Base-by-base conservation (phyloP, 2,888 invertebrate species). In the Gasteruption jaculator region DNA sequence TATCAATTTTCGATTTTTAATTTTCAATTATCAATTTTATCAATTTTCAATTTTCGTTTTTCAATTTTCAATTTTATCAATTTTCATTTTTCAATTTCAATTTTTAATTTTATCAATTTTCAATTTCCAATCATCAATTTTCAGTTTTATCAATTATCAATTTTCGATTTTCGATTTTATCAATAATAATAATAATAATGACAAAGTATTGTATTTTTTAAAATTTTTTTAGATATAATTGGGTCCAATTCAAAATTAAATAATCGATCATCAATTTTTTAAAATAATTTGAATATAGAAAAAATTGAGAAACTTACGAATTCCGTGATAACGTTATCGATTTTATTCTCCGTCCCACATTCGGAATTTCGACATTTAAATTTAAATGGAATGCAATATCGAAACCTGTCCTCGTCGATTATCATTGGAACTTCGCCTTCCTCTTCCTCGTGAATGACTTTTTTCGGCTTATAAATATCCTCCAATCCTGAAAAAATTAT, bases 381-480 rank as follows among this genome's bases (percentile, higher is more conserved):
- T 38, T 75, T 76, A 46, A 91, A 83, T 26, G 83, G 82, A 49
- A 77, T 74, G 59, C 81, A 81, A 50, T 76, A 71, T 43, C 71
- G 73, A 57, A 72, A 81, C 36, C 73, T 72, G 40, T 79, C 78
- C 30, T 76, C 76, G 43, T 76, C 74, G 21, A 71, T 56, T 31
- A 63, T 50, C 15, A 71, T 49, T 7, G 68, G 60, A 14, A 65
- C 51, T 16, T 60, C 54, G 10, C 40, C 26, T 1, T 52, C 53
- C 3, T 61, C 61, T 27, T 60, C 44, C 21, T 58, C 58, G 29
- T 60, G 55, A 5, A 55, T 48, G 11, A 46, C 38, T 45, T 48
- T 48, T 48, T 57, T 68, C 4, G 65, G 57, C 41, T 67, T 68
- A 41, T 68, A 63, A 36, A 60, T 27, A 4, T 55, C 48, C 14